Conservation (phyloP, 2,797 vertebrate genomes). For the Apogon talboti region DNA sequence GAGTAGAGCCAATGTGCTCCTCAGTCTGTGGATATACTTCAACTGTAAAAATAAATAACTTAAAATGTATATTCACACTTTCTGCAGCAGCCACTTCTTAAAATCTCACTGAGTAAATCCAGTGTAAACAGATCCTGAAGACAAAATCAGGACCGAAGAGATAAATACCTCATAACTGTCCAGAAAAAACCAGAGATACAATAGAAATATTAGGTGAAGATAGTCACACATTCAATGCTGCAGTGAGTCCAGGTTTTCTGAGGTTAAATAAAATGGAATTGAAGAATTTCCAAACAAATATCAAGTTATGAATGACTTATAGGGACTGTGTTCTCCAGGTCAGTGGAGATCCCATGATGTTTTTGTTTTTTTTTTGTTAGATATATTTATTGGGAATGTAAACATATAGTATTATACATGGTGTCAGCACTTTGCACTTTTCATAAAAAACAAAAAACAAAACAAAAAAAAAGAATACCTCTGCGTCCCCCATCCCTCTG, state of each 20-base stretch:
- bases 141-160: slow-evolving; percentile 4
- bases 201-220: slow-evolving; percentile 6
- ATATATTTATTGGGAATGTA: no score
- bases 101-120: slow-evolving; percentile 19
- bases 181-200: slow-evolving; percentile 1
- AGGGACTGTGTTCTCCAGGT: no score
- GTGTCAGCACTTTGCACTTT: no score
- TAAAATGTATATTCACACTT: slow-evolving; percentile 4
- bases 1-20: background rate
- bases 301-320: no score
- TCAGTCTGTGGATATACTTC: background rate
- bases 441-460: no score
- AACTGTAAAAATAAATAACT: slow-evolving; percentile 30
- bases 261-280: slow-evolving; percentile 72
- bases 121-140: slow-evolving; percentile 3
- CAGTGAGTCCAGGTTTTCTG: background rate
- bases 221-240: background rate
- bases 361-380: no score
- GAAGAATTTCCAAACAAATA: slow-evolving; percentile 18
- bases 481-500: no score
- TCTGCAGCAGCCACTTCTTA: background rate
- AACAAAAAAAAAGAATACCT: no score
- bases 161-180: background rate
- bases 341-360: no score
- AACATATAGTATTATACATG: no score